Conservation (phyloP, 2,797 vertebrate genomes). For the Tarsius wallacei region DNA sequence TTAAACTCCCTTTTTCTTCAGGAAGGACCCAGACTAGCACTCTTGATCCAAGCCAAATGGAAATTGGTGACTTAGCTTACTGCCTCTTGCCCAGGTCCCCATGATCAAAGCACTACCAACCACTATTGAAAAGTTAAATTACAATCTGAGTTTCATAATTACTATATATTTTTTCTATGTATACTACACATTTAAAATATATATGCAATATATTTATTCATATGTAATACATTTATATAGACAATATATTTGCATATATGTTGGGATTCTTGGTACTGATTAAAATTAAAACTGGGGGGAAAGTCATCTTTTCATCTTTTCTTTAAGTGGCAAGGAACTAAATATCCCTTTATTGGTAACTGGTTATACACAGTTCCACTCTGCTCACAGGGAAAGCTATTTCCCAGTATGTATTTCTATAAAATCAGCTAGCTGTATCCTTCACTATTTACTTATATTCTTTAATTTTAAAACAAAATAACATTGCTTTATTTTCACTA, state of each 20-base stretch:
- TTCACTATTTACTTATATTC: background rate
- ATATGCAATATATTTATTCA: background rate
- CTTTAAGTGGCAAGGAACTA: conserved; percentile 48
- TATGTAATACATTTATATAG: background rate
- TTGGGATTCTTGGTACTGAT: background rate
- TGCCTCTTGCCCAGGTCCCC: background rate
- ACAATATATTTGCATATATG: background rate
- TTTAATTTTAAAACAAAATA: conserved; percentile 52
- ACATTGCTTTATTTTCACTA: conserved; percentile 13
- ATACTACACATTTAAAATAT: background rate
- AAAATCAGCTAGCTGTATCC: conserved; percentile 28
- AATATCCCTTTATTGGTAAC: background rate
- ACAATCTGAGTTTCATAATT: background rate
- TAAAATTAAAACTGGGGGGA: background rate
- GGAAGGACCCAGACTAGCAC: background rate
- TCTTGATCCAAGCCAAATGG: background rate
- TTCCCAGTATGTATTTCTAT: background rate
- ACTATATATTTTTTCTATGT: background rate
- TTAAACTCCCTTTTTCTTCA: background rate
- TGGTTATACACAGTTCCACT: background rate
- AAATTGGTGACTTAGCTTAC: background rate
- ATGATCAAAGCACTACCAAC: background rate
- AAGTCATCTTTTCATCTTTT: conserved; percentile 3
- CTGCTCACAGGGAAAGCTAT: conserved; percentile 3
- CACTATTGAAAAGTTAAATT: conserved; percentile 29